phyloP scores from a whole-genome alignment of 2,797 vertebrate species.

The Darevskia mixta region DNA sequence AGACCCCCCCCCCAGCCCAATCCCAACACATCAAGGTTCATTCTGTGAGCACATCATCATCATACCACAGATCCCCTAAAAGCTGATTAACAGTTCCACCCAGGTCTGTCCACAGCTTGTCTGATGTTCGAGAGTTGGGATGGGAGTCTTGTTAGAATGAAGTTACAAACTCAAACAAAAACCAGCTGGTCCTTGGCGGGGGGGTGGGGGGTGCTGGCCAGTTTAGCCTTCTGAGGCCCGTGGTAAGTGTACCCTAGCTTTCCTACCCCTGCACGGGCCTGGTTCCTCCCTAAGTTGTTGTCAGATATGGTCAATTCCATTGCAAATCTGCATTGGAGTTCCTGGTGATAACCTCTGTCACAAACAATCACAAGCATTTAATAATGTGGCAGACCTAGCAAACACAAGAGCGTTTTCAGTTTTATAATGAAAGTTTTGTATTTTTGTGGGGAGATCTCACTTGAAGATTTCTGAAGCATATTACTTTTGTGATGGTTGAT shows the following conservation, averaged over 20 bases:
- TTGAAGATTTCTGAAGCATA: slow-evolving; percentile 16
- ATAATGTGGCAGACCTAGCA: background rate
- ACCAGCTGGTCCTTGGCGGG: background rate
- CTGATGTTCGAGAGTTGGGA: background rate
- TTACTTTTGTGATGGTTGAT: slow-evolving; percentile 6
- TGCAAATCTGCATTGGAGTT: background rate
- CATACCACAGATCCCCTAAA: background rate
- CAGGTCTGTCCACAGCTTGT: background rate
- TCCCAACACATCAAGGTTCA: background rate
- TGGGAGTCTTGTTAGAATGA: too few relatives aligned
- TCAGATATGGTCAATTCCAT: background rate
- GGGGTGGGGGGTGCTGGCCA: background rate
- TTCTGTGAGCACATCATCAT: background rate
- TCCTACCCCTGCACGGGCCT: background rate
- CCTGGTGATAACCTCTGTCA: background rate
- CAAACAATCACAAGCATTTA: background rate
- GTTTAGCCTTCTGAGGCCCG: background rate
- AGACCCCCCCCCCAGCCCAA: background rate
- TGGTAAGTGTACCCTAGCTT: background rate
- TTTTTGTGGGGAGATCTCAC: background rate
- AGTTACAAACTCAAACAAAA: too few relatives aligned
- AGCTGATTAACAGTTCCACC: background rate
- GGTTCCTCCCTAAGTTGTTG: background rate
- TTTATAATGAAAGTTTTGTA: slow-evolving; percentile 2
- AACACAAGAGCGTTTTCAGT: slow-evolving; percentile 10